Evolutionary conservation across 23 tunicate genomes (phyloP), one percentile per base, ranked within the genome.

Genomic region (Halocynthia roretzi): DNA sequence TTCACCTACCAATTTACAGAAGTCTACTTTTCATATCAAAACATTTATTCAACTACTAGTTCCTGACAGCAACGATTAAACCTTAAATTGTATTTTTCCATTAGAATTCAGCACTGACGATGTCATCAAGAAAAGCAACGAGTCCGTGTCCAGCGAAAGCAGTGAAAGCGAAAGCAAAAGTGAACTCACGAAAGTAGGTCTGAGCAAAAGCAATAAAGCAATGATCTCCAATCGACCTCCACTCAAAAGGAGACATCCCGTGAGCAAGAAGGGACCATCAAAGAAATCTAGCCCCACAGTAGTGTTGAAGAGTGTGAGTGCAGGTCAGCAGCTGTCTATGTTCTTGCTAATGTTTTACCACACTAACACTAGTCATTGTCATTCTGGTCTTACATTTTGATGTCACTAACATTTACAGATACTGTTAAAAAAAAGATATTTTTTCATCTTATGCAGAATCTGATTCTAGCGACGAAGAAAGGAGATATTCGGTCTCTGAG

Each of bases 161-260:
- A 31, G 44, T 31, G 44, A 31, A 31, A 31, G 44, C 44, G 44
- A 31, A 31, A 31, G 44, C 44, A 31, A 31, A 31, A 31, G 44
- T 31, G 44, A 31, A 31, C 44, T 31, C 44, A 31, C 44, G 44
- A 31, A 31, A 31, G 44, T 31, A 31, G 44, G 44, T 31, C 44
- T 31, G 44, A 31, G 44, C 44, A 31, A 31, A 31, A 31, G 4
- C 44, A 58, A 14, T 15, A 58, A 58, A 4, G 64, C 64, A 17
- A 17, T 58, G 17, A 14, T 58, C 17, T 17, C 40, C 5, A 48
- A 48, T 48, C 20, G 78, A 54, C 78, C 62, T 9, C 78, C 78
- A 22, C 31, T 74, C 14, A 85, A 85, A 65, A 82, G 95, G 31
- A 82, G 95, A 5, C 95, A 78, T 54, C 95, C 95, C 10, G 84